Base-by-base conservation (phyloP, 1,140 invertebrate species). In the Melanaphis sacchari region DNA sequence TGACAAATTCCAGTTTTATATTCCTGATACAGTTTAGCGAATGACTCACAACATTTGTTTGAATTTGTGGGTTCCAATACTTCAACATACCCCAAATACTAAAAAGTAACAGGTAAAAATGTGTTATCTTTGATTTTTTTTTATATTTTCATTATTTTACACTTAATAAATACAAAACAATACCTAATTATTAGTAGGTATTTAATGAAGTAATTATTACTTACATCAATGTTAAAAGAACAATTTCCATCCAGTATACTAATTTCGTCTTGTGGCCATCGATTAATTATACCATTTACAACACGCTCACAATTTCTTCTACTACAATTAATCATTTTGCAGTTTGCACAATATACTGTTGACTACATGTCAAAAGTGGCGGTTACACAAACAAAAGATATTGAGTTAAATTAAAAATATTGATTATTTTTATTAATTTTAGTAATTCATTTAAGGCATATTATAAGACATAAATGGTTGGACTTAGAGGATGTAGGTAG, bases 21-120 rank as follows among this genome's bases (percentile, higher is more conserved):
- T 38, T 92, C 76, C 2, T 66, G 52, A 49, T 81, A 49, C 38
- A 92, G 49, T 92, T 92, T 84, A 49, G 31, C 76, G 31, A 92
- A 84, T 15, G 59, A 92, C 38, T 36, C 22, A 26, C n/a, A 43
- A n/a, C 91, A 92, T 46, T 15, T 2, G 82, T 82, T 49, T 46
- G 91, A 82, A 84, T 92, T 82, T 82, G 59, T 82, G 15, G 66
- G 43, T 36, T 92, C 91, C 6, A 21, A 92, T 15, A 82, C 91
- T 49, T 92, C 91, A 92, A 92, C 76, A 36, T n/a, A 38, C 3
- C 91, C 91, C 18, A 92, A 82, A 84, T 92, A 92, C 91, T 92
- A 76, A 22, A 92, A 49, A 92, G 22, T 41, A 90, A 41, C 46
- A 76, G 11, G 31, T n/a, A 76, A 66, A n/a, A n/a, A 76, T 76